A percentile compares a stretch with the other conserved stretches of the same genome.
Evolutionary conservation across 1,140 invertebrate genomes (phyloP).

Genomic region (Monochamus saltuarius): DNA sequence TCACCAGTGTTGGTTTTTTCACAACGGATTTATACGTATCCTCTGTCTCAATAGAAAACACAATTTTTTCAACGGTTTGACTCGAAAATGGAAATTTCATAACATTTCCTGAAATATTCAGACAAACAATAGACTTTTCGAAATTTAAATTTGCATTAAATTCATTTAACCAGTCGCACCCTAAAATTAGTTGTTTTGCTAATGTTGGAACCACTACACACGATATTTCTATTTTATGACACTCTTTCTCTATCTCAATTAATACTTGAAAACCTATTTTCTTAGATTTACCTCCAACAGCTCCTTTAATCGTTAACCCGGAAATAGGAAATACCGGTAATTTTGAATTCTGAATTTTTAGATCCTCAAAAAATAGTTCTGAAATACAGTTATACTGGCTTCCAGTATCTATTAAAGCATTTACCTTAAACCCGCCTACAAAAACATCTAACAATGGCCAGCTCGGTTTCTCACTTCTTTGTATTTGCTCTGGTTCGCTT

Average conservation of each 20-base stretch:
- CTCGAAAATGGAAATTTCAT: too few relatives aligned
- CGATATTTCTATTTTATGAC: neutral
- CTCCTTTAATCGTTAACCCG: neutral
- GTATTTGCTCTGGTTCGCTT: neutral
- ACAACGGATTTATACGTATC: neutral
- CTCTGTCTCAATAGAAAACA: neutral
- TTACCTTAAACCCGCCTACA: neutral
- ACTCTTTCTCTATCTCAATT: neutral
- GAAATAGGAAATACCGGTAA: neutral
- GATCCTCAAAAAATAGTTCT: neutral
- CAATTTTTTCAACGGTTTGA: too few relatives aligned
- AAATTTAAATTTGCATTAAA: constrained; percentile 2
- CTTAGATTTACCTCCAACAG: neutral
- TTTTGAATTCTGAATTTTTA: neutral
- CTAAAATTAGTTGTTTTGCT: neutral
- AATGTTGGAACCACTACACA: neutral
- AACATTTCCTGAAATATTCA: neutral
- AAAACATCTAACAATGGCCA: neutral
- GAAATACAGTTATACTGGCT: neutral
- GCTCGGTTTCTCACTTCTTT: neutral
- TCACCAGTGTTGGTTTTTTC: neutral
- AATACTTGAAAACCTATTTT: neutral
- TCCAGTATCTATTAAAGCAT: neutral
- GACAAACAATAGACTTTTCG: neutral
- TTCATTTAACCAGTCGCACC: neutral